phyloP scores from a whole-genome alignment of 53 echinoderm and acorn worm species.

The Astropecten irregularis region DNA sequence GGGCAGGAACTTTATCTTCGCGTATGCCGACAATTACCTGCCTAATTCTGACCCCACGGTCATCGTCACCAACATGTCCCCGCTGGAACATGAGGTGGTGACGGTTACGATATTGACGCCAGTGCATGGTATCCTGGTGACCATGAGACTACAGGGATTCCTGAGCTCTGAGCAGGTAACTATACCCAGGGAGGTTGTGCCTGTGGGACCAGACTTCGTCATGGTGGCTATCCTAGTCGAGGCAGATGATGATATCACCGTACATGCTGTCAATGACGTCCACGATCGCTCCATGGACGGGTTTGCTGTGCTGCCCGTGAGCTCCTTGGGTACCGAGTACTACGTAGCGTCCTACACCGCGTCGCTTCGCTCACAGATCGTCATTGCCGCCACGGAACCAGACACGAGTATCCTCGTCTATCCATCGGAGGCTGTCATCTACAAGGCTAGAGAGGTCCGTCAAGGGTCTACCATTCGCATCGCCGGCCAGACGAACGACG shows the following conservation, averaged over 20 bases:
- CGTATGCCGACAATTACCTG: conserved; percentile 66
- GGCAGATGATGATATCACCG: conserved; percentile 50
- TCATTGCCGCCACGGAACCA: conserved; percentile 58
- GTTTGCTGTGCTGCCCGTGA: conserved; percentile 62
- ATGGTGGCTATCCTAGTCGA: conserved; percentile 39
- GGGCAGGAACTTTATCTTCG: conserved; percentile 65
- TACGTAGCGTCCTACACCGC: conserved; percentile 59
- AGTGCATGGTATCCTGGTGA: neutral
- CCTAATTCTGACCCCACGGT: conserved; percentile 35
- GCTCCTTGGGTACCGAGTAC: conserved; percentile 66
- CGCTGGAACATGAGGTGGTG: conserved; percentile 14
- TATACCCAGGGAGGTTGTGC: conserved; percentile 49
- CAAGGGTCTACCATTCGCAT: conserved; percentile 21
- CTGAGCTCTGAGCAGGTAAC: neutral
- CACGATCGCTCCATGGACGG: conserved; percentile 80
- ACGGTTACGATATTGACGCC: conserved; percentile 12
- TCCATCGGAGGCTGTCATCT: conserved; percentile 7
- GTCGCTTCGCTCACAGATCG: conserved; percentile 64
- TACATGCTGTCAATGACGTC: conserved; percentile 68
- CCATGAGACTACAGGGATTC: conserved; percentile 11
- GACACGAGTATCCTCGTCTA: conserved; percentile 36
- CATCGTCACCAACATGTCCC: conserved; percentile 49
- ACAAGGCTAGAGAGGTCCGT: neutral
- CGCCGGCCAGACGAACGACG: conserved; percentile 33
- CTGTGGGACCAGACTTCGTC: conserved; percentile 25